Conservation (phyloP, 2,888 invertebrate genomes). For the Tribolium freemani region DNA sequence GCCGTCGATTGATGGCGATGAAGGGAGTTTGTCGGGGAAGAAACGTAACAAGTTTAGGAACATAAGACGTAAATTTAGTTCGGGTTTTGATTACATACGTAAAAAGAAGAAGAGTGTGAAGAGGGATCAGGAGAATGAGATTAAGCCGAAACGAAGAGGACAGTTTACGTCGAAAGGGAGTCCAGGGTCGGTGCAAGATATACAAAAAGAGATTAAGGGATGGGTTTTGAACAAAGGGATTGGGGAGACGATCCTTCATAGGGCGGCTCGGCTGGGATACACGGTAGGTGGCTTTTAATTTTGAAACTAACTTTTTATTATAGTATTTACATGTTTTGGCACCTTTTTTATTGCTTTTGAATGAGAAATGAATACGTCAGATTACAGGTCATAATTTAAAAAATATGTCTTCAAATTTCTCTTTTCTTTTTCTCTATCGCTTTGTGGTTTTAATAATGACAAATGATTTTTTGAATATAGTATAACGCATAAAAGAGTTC, state of each 20-base stretch:
- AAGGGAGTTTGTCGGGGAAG: conserved; percentile 54
- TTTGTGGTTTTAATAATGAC: too few species aligned
- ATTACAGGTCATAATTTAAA: too few species aligned
- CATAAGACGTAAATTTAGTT: conserved; percentile 82
- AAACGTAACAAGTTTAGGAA: conserved; percentile 75
- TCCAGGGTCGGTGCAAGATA: conserved; percentile 81
- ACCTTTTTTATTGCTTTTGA: too few species aligned
- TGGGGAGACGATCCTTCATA: conserved; percentile 92
- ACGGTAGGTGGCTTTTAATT: conserved; percentile 73
- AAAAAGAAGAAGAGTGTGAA: conserved; percentile 85
- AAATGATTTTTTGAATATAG: too few species aligned
- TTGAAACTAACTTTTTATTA: too few species aligned
- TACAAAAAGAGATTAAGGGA: conserved; percentile 87
- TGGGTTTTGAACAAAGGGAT: conserved; percentile 96
- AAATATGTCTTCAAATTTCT: too few species aligned
- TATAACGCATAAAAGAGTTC: too few species aligned
- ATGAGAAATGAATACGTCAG: too few species aligned
- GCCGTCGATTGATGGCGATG: conserved; percentile 63
- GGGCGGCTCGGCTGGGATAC: conserved; percentile 91
- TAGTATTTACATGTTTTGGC: too few species aligned
- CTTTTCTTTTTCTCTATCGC: too few species aligned
- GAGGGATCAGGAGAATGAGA: conserved; percentile 67
- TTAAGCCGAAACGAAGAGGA: conserved; percentile 58
- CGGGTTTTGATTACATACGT: conserved; percentile 90
- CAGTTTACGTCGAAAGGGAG: conserved; percentile 68